These are phyloP conservation scores for Mobula hypostoma DNA, from an alignment of 2,113 vertebrate species.

Conservation along the genomic window DNA sequence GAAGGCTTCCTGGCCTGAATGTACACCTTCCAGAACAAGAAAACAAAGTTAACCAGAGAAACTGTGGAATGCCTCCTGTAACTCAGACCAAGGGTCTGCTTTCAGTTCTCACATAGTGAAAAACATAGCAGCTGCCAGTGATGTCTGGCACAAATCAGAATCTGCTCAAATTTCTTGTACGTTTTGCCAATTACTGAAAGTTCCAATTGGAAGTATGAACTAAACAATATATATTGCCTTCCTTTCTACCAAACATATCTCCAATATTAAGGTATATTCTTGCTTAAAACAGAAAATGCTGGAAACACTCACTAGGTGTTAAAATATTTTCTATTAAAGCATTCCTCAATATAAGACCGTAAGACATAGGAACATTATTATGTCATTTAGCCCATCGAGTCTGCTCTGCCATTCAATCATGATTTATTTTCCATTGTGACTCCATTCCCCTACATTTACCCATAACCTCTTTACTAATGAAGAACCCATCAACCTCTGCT, in stretches of 20 bases:
- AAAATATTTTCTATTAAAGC: not conserved
- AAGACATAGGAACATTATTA: too few relatives aligned
- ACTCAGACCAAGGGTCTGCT: not conserved
- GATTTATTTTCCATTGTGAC: too few relatives aligned
- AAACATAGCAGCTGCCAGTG: not conserved
- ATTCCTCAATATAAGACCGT: not conserved
- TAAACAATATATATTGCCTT: not conserved
- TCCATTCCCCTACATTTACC: too few relatives aligned
- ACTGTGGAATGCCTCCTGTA: not conserved
- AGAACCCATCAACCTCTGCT: too few relatives aligned
- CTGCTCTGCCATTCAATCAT: too few relatives aligned
- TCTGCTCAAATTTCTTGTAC: not conserved
- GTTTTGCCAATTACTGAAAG: not conserved
- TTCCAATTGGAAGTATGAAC: not conserved
- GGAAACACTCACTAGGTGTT: too few relatives aligned
- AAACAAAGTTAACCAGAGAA: not conserved
- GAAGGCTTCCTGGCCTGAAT: constrained; percentile 81
- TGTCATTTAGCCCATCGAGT: too few relatives aligned
- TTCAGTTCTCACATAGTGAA: not conserved
- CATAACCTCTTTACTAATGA: too few relatives aligned
- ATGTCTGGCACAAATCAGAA: too few relatives aligned
- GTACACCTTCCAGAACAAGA: constrained; percentile 68
- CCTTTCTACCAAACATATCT: not conserved
- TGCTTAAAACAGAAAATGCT: too few relatives aligned
- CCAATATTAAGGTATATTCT: not conserved